phyloP scores from a whole-genome alignment of 2,888 invertebrate genomes.

The Zootermopsis nevadensis region DNA sequence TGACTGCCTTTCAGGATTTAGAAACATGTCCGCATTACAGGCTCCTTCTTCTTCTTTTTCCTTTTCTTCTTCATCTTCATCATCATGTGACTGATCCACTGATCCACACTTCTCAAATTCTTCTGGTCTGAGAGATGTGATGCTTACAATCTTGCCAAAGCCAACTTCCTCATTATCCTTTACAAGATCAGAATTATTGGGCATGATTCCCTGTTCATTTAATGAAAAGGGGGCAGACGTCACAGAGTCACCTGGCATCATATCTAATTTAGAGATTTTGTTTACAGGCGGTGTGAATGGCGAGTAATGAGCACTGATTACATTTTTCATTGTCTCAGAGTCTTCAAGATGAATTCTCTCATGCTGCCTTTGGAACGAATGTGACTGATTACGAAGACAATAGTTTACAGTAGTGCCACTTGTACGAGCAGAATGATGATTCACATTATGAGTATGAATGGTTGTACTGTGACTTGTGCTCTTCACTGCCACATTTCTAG shows the following conservation, averaged over 20 bases:
- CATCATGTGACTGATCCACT: background rate
- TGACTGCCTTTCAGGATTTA: background rate
- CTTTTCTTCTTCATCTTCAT: background rate
- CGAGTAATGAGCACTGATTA: background rate
- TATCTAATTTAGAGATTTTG: background rate
- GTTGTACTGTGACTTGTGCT: slow-evolving; percentile 15
- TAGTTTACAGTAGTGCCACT: slow-evolving; percentile 21
- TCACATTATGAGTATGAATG: slow-evolving; percentile 10
- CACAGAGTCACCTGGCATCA: background rate
- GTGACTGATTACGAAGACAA: slow-evolving; percentile 21
- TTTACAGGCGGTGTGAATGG: background rate
- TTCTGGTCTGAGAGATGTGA: slow-evolving; percentile 44
- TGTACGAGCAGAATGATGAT: slow-evolving; percentile 30
- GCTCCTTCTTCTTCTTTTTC: background rate
- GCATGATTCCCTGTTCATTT: background rate
- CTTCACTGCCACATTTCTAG: slow-evolving; percentile 46
- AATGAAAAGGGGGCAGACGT: background rate
- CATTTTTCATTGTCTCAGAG: background rate
- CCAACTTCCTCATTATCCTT: slow-evolving; percentile 8
- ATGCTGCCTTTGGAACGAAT: slow-evolving; percentile 2
- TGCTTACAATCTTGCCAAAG: slow-evolving; percentile 46
- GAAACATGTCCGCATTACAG: background rate
- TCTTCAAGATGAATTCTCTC: background rate
- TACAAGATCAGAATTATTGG: background rate
- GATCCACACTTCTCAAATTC: slow-evolving; percentile 44